These are phyloP conservation scores for Ctena decussata DNA, from an alignment of 2,888 invertebrate species.

Conservation along the genomic window DNA sequence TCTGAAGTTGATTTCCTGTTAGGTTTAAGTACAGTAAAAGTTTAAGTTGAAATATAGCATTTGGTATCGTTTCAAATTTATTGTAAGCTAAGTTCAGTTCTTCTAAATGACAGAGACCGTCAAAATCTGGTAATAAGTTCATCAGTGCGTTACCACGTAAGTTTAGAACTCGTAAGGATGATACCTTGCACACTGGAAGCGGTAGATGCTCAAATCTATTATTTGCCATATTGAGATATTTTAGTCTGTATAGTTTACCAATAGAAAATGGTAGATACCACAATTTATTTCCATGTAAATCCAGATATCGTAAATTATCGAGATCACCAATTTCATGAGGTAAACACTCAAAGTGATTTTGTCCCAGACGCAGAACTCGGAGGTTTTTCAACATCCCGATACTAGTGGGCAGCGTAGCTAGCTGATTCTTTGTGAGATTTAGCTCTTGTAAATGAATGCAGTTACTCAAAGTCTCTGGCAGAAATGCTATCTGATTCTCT, in stretches of 20 bases:
- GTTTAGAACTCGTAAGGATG: conserved; percentile 73
- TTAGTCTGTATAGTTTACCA: conserved; percentile 75
- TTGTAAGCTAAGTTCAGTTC: conserved; percentile 83
- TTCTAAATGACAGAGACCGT: conserved; percentile 75
- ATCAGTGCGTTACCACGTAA: conserved; percentile 78
- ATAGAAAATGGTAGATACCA: conserved; percentile 84
- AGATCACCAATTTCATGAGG: conserved; percentile 83
- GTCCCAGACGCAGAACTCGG: conserved; percentile 76
- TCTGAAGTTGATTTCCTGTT: conserved; percentile 75
- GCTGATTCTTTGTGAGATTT: conserved; percentile 75
- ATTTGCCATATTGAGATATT: conserved; percentile 79
- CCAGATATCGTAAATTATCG: conserved; percentile 77
- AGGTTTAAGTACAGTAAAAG: conserved; percentile 77
- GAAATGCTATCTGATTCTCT: conserved; percentile 75
- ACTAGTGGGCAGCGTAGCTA: conserved; percentile 75
- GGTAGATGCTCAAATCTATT: conserved; percentile 84
- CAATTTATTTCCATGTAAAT: conserved; percentile 82
- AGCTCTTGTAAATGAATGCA: conserved; percentile 79
- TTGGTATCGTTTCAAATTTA: conserved; percentile 77
- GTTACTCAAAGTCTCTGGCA: conserved; percentile 84
- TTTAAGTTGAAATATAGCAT: conserved; percentile 73
- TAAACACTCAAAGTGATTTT: conserved; percentile 82
- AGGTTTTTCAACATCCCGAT: conserved; percentile 65
- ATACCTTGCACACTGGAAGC: conserved; percentile 78
- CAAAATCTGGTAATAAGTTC: conserved; percentile 81